Base-by-base conservation (phyloP, 2,888 invertebrate genomes). In the Boloria euphrosyne region DNA sequence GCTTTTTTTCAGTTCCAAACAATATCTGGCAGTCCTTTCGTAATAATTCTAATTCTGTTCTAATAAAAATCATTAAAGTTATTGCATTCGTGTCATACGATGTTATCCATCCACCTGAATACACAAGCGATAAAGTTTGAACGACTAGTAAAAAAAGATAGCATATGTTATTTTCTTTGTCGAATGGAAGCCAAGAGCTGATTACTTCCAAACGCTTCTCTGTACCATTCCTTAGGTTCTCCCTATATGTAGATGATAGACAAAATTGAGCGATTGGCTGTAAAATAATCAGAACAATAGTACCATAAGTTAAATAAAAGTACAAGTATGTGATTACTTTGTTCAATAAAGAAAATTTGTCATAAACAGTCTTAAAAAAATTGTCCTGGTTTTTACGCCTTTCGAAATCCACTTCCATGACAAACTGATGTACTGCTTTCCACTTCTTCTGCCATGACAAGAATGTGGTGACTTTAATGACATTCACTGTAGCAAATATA, bases 131-230 rank as follows among this genome's bases (percentile, higher is more conserved):
- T 49, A 78, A 85, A n/a, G 79, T 80, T 74, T 90, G 89, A 18
- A 77, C 80, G 0, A 74, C 47, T 0, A 82, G 85, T 0, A 87
- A 85, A 0, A 67, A 70, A 0, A 86, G 53, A 68, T 87, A 87
- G 0, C 88, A 86, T 13, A 68, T 58, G 5, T 75, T 47, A 2
- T 72, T 80, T 7, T 74, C 84, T 63, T 89, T 89, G 65, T 88
- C 77, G 47, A 87, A 87, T 0, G 90, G 90, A 0, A 87, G 80
- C 89, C 89, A 89, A 0, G 89, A 87, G 46, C 85, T 89, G 0
- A 87, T 83, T 0, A 90, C 83, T 75, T 87, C 81, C 3, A 55
- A 14, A 0, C 44, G 44, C 14, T 55, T 55, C n/a, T 89, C 88
- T 71, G 80, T 44, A 3, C 55, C 81, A 51, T 66, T 80, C 46